Percentiles rank a stretch among this genome's conserved stretches.
phyloP scores from a whole-genome alignment of 1,140 invertebrate genomes.

The Scaptomyza hsui region DNA sequence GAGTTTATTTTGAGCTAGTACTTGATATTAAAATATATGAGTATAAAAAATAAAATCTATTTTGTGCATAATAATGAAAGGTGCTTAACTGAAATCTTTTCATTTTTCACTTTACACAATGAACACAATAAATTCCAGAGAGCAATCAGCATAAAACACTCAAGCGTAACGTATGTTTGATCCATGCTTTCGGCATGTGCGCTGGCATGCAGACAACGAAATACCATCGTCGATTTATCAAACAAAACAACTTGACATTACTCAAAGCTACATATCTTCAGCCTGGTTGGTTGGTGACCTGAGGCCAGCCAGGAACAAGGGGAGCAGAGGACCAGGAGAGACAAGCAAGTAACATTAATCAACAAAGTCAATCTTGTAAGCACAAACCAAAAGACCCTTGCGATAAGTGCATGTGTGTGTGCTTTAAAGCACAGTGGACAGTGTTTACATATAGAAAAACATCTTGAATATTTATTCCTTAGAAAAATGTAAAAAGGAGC shows the following conservation, averaged over 20 bases:
- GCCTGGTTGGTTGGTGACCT: slow-evolving; percentile 34
- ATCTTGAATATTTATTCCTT: too few relatives aligned
- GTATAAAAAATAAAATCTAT: too few relatives aligned
- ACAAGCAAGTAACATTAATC: slow-evolving; percentile 68
- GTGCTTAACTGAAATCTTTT: too few relatives aligned
- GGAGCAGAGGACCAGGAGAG: not conserved
- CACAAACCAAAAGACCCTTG: slow-evolving; percentile 29
- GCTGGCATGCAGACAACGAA: slow-evolving; percentile 12
- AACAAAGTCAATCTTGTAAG: slow-evolving; percentile 62
- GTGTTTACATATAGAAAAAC: too few relatives aligned
- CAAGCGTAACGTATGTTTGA: not conserved
- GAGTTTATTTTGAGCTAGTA: too few relatives aligned
- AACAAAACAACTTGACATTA: slow-evolving; percentile 37
- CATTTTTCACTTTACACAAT: not conserved
- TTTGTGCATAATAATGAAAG: too few relatives aligned
- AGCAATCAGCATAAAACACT: not conserved
- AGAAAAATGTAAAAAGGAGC: too few relatives aligned
- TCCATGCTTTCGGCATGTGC: not conserved
- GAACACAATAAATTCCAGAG: not conserved
- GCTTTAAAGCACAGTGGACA: too few relatives aligned
- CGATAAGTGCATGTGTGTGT: not conserved
- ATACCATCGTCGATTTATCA: slow-evolving; percentile 28
- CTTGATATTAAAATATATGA: too few relatives aligned
- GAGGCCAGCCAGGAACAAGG: not conserved
- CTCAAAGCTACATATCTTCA: slow-evolving; percentile 32